Evolutionary conservation across 2,113 vertebrate genomes (phyloP).

Genomic region (Rhinolophus sinicus): DNA sequence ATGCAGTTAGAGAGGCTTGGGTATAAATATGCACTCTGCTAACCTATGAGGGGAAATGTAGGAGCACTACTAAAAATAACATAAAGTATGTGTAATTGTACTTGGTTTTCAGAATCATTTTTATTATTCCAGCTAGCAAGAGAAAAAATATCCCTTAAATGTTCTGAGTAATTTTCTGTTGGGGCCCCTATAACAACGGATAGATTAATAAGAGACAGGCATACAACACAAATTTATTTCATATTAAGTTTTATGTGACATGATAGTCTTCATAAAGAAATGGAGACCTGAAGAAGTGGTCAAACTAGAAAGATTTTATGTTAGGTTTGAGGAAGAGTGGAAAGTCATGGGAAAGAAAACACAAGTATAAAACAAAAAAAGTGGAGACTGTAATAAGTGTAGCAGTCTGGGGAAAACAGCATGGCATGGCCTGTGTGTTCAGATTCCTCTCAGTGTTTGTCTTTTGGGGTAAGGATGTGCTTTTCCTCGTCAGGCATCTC

Average conservation of each 20-base stretch:
- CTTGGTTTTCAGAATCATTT: not conserved
- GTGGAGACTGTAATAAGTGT: not conserved
- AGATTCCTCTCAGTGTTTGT: not conserved
- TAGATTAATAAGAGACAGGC: not conserved
- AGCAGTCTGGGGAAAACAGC: not conserved
- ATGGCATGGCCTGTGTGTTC: not conserved
- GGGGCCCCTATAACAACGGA: not conserved
- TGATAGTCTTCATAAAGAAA: not conserved
- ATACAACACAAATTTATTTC: not conserved
- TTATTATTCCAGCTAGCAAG: not conserved
- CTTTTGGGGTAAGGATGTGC: not conserved
- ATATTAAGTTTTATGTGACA: not conserved
- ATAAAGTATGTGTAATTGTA: not conserved
- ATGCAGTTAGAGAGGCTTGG: not conserved
- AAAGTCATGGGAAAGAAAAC: not conserved
- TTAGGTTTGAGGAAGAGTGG: not conserved
- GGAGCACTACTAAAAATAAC: not conserved
- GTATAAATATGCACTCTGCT: not conserved
- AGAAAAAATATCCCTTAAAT: not conserved
- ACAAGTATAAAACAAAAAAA: not conserved
- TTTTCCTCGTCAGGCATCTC: not conserved
- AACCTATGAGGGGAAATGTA: not conserved
- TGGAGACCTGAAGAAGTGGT: not conserved
- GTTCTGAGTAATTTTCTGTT: not conserved
- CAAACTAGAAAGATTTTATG: not conserved